A percentile compares a stretch with the other conserved stretches of the same genome.
phyloP scores from a whole-genome alignment of 2,888 invertebrate species.

The Cheilosia vernalis region DNA sequence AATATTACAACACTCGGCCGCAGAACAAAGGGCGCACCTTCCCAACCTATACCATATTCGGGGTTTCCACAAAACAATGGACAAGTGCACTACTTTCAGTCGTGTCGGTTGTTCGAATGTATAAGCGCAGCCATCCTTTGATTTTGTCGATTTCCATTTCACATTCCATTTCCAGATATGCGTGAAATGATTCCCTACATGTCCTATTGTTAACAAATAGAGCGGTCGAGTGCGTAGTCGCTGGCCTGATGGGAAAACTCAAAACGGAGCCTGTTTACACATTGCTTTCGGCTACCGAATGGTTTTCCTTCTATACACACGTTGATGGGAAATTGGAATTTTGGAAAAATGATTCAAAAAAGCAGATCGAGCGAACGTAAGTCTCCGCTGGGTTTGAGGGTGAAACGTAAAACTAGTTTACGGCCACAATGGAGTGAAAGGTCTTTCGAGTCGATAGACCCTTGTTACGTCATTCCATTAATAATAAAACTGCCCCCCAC shows the following conservation, averaged over 20 bases:
- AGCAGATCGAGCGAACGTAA: slow-evolving; percentile 38
- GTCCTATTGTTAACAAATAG: slow-evolving; percentile 57
- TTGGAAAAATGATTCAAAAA: slow-evolving; percentile 16
- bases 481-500: slow-evolving; percentile 49
- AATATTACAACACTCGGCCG: slow-evolving; percentile 69
- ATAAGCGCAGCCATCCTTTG: slow-evolving; percentile 25
- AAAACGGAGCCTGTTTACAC: slow-evolving; percentile 64
- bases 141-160: slow-evolving; percentile 34
- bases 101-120: slow-evolving; percentile 22
- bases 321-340: slow-evolving; percentile 52
- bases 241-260: slow-evolving; percentile 63
- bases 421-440: slow-evolving; percentile 51
- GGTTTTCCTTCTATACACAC: slow-evolving; percentile 39
- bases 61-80: slow-evolving; percentile 60
- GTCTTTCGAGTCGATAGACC: slow-evolving; percentile 49
- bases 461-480: slow-evolving; percentile 72
- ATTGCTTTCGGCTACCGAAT: slow-evolving; percentile 68
- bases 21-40: slow-evolving; percentile 53
- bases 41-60: neutral
- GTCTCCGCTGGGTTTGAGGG: slow-evolving; percentile 19
- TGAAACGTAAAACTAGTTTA: slow-evolving; percentile 59
- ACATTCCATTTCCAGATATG: slow-evolving; percentile 66
- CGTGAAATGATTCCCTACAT: slow-evolving; percentile 66
- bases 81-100: slow-evolving; percentile 67
- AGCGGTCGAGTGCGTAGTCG: neutral